These are phyloP conservation scores for Caenorhabditis imperialis DNA, from an alignment of 2,888 invertebrate species.

Conservation along the genomic window DNA sequence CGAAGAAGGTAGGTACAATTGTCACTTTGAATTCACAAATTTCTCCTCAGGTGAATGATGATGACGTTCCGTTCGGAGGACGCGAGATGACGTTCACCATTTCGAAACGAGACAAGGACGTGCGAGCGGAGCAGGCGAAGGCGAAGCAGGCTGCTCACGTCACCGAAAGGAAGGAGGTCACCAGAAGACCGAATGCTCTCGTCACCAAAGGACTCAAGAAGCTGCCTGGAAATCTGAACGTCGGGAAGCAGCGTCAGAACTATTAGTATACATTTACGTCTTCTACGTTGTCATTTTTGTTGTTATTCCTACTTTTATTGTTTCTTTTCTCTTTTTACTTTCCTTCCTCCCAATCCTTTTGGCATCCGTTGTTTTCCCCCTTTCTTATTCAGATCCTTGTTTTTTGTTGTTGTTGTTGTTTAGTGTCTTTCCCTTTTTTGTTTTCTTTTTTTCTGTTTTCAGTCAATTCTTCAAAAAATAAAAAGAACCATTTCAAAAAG, in stretches of 20 bases:
- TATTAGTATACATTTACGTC: slow-evolving; percentile 2
- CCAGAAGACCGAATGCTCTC: slow-evolving; percentile 51
- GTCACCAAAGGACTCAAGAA: slow-evolving; percentile 61
- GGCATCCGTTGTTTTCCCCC: slow-evolving; percentile 46
- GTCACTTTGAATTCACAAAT: not conserved
- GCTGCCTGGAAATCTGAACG: slow-evolving; percentile 63
- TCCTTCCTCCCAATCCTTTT: too few species aligned
- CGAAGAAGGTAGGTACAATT: slow-evolving; percentile 24
- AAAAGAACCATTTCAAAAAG: slow-evolving; percentile 2
- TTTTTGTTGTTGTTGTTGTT: too few species aligned
- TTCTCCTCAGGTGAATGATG: slow-evolving; percentile 28
- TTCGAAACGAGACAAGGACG: slow-evolving; percentile 53
- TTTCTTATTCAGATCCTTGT: too few species aligned
- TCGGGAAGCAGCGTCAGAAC: slow-evolving; percentile 46
- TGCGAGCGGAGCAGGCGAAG: slow-evolving; percentile 55
- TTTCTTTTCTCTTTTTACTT: slow-evolving; percentile 34
- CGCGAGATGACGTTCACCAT: slow-evolving; percentile 70
- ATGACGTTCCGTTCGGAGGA: slow-evolving; percentile 69
- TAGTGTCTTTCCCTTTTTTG: slow-evolving; percentile 1
- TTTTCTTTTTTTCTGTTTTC: slow-evolving; percentile 6
- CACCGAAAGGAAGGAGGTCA: slow-evolving; percentile 47
- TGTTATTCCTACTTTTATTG: slow-evolving; percentile 1
- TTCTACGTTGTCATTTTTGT: not conserved
- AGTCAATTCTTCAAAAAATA: not conserved
- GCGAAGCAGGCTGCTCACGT: slow-evolving; percentile 57